Base-by-base conservation (phyloP, 2,113 vertebrate genomes). In the Eulacestoma nigropectus region DNA sequence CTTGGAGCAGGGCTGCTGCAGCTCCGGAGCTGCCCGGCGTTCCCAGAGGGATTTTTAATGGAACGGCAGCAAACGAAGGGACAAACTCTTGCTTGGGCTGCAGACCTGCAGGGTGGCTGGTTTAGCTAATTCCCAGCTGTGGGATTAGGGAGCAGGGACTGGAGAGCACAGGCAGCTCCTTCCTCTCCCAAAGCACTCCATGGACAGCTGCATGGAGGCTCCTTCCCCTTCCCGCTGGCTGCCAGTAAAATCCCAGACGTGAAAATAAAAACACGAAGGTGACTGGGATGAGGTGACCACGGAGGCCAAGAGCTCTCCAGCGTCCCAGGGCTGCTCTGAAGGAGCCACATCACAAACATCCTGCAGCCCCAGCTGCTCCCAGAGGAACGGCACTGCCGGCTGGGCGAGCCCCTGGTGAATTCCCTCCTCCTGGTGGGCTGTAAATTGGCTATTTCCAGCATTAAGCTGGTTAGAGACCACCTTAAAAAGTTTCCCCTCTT, bases 51-150 rank as follows among this genome's bases (percentile, higher is more conserved):
- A 25, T 29, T 83, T 55, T 19, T 13, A 55, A 39, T 2, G 29
- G 13, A 6, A 57, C 0, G 23, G 76, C 72, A 63, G 37, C 0
- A 1, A 25, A 37, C 0, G 0, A 33, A 49, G 17, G 72, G 37
- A 68, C 32, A 32, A 37, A 32, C 11, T 27, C 50, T 11, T 1
- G 1, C 39, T 65, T 13, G 2, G 1, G 63, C 59, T 57, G 69
- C 49, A 29, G 59, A 74, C 16, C 63, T 39, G 60, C 44, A 60
- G 72, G 70, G 42, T 1, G 46, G 44, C 35, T 13, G 23, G 7
- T 4, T 41, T 1, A 35, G 44, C 23, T 3, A 5, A 27, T 2
- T 42, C 8, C 44, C 19, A 52, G 64, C 42, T 57, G 26, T 1
- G 6, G 59, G 6, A 30, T 20, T 1, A 3, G 5, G 50, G 33